Conservation (phyloP, 2,797 vertebrate species). For the Falco concolor region DNA sequence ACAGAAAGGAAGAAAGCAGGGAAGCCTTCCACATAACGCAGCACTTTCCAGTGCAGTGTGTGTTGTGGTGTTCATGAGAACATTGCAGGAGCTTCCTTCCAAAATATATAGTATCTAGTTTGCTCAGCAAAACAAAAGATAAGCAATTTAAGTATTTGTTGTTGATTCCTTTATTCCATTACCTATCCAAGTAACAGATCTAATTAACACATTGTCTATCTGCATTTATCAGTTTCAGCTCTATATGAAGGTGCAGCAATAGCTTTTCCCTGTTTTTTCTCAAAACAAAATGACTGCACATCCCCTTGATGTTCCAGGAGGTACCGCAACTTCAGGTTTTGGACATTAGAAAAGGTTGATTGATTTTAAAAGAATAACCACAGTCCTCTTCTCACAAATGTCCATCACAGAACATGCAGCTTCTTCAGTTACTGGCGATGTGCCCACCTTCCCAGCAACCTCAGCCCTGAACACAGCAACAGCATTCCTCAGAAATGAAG, state of each 20-base stretch:
- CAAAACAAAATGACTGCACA: neutral
- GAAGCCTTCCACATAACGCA: neutral
- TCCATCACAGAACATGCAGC: neutral
- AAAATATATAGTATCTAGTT: neutral
- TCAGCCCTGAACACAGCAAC: neutral
- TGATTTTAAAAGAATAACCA: neutral
- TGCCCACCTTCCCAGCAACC: accelerated
- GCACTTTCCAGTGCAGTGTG: accelerated
- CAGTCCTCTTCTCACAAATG: neutral
- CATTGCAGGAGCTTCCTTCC: neutral
- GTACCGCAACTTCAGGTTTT: neutral
- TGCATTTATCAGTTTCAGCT: neutral
- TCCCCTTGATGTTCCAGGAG: neutral
- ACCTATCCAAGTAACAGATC: neutral
- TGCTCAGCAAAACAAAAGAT: neutral
- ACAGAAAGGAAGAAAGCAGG: neutral
- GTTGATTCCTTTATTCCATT: neutral
- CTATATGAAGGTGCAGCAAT: neutral
- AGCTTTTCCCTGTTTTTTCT: neutral
- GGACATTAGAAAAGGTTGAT: neutral
- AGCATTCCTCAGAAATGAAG: neutral
- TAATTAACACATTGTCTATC: neutral
- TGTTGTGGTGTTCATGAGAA: accelerated
- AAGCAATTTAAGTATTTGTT: neutral
- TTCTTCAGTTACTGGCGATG: neutral